phyloP scores from a whole-genome alignment of 2,113 vertebrate genomes.

The Coracopsis vasa region DNA sequence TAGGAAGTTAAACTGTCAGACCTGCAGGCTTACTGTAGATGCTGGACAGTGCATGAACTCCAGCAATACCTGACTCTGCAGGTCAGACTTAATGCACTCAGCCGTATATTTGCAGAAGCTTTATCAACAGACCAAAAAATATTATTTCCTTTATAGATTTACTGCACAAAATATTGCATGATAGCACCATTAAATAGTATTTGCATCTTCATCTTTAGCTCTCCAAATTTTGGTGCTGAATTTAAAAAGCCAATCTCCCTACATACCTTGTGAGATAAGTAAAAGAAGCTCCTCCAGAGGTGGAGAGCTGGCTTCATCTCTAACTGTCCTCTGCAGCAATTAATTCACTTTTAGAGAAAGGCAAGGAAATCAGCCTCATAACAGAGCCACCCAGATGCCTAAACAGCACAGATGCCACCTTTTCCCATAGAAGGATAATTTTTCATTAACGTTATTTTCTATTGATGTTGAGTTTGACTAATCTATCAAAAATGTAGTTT shows the following conservation, averaged over 20 bases:
- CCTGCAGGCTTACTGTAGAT: background rate
- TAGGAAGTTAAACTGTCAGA: background rate
- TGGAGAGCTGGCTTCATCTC: background rate
- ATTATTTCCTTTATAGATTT: background rate
- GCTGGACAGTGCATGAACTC: background rate
- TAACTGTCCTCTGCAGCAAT: background rate
- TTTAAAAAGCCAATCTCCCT: background rate
- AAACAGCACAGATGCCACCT: accelerated
- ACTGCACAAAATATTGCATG: background rate
- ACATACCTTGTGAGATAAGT: background rate
- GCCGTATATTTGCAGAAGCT: background rate
- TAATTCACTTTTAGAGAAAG: background rate
- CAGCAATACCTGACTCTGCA: background rate
- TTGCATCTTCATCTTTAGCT: background rate
- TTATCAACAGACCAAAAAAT: background rate
- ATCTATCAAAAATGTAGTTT: background rate
- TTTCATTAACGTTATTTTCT: background rate
- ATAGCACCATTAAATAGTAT: background rate
- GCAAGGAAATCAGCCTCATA: background rate
- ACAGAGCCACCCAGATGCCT: background rate
- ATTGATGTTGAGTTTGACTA: background rate
- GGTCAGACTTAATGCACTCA: background rate
- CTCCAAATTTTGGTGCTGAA: background rate
- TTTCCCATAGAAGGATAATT: background rate
- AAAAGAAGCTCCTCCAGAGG: background rate